Evolutionary conservation across 2,113 vertebrate genomes (phyloP), one percentile per base, ranked within the genome.

Genomic region (Deroptyus accipitrinus): DNA sequence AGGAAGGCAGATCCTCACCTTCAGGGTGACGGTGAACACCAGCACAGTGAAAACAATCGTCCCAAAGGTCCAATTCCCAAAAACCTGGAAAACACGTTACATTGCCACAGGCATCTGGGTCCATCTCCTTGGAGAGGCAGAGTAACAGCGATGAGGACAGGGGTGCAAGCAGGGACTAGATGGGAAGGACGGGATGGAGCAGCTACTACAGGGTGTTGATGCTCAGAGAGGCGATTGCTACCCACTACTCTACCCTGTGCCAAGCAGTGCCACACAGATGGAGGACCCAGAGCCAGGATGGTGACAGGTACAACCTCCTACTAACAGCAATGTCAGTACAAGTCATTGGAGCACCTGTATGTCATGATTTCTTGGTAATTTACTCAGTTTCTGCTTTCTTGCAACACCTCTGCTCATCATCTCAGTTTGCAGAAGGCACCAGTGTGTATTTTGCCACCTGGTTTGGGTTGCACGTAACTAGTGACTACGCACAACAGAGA

Each of bases 41-140:
- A 99, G 98, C 86, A 99, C 98, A 28, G 99, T 99, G 97, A 99
- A 99, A 72, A 99, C 98, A 69, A 99, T 99, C 5, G 99, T 99
- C 96, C 99, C 99, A 62, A 99, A 99, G 11, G 98, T 99, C 99
- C 99, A 99, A 84, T 99, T 99, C 39, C 99, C 99, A 96, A 98
- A 99, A 83, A 99, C 98, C 99, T 99, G 98, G 48, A 98, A 97
- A 97, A 97, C 44, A 98, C 3, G 6, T 8, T 14, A 25, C 74
- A n/a, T 46, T 94, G 90, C 88, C 94, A 96, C 42, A 86, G 64
- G 76, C 1, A 13, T 4, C 79, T 77, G 3, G 2, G 48, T 24
- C 41, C 23, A 3, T 11, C 46, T 42, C 9, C 18, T 10, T 6
- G 24, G 37, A 39, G 35, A 79, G 63, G 74, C 84, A 88, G 88